phyloP scores from a whole-genome alignment of 2,113 vertebrate species.

The Pristiophorus japonicus region DNA sequence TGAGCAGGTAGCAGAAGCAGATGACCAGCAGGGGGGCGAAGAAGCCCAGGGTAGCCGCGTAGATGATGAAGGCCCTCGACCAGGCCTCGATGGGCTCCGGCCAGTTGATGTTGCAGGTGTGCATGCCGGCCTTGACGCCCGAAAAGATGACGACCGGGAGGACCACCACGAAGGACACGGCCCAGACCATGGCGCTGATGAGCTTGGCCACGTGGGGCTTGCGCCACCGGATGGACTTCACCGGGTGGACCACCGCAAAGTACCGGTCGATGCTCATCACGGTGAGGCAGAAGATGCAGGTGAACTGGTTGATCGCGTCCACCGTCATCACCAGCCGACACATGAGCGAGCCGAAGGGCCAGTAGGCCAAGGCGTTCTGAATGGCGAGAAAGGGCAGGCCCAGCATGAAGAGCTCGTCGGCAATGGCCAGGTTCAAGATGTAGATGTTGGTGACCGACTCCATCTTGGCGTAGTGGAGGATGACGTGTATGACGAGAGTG shows the following conservation, averaged over 20 bases:
- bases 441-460: conserved; percentile 88
- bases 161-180: conserved; percentile 78
- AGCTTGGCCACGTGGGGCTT: conserved; percentile 75
- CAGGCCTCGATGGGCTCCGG: conserved; percentile 78
- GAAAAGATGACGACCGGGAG: conserved; percentile 86
- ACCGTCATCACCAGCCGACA: conserved; percentile 91
- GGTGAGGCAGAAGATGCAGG: conserved; percentile 93
- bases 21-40: conserved; percentile 84
- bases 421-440: conserved; percentile 87
- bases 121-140: conserved; percentile 72
- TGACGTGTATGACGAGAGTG: conserved; percentile 84
- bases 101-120: conserved; percentile 88
- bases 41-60: conserved; percentile 79
- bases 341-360: conserved; percentile 90
- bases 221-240: conserved; percentile 77
- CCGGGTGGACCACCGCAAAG: conserved; percentile 83
- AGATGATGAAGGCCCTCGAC: conserved; percentile 81
- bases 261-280: conserved; percentile 94
- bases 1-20: conserved; percentile 85
- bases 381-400: conserved; percentile 85
- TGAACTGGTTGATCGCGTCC: conserved; percentile 94
- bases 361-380: conserved; percentile 84
- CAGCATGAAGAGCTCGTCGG: conserved; percentile 93
- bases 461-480: conserved; percentile 72
- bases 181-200: conserved; percentile 78